phyloP scores from a whole-genome alignment of 2,888 invertebrate species.

The Seladonia tumulorum region DNA sequence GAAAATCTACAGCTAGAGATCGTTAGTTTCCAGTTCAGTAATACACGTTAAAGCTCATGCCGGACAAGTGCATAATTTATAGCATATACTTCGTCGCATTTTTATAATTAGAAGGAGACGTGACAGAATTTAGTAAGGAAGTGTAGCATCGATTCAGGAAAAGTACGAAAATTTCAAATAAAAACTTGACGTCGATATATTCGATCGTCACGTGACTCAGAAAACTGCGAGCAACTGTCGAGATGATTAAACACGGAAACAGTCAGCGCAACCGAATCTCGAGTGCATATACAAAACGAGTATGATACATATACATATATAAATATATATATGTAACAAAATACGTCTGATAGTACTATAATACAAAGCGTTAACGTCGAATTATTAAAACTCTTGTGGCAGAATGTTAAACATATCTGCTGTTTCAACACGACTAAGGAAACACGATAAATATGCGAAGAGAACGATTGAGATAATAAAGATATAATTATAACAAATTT shows the following conservation, averaged over 20 bases:
- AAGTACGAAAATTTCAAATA: conserved; percentile 16
- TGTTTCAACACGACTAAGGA: conserved; percentile 61
- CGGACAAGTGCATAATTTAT: conserved; percentile 51
- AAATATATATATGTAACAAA: conserved; percentile 38
- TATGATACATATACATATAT: conserved; percentile 40
- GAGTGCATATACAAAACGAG: conserved; percentile 55
- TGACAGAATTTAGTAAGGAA: not conserved
- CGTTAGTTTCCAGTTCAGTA: not conserved
- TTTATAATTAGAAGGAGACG: conserved; percentile 17
- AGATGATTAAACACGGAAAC: conserved; percentile 48
- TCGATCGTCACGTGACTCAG: conserved; percentile 48
- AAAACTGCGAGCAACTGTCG: conserved; percentile 70
- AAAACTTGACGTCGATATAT: conserved; percentile 14
- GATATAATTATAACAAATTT: conserved; percentile 79
- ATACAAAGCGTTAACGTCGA: conserved; percentile 62
- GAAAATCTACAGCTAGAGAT: not conserved
- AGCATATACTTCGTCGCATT: conserved; percentile 60
- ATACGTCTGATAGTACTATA: conserved; percentile 63
- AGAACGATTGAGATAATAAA: conserved; percentile 76
- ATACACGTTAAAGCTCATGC: conserved; percentile 17
- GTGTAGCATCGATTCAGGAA: conserved; percentile 8
- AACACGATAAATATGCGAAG: conserved; percentile 71
- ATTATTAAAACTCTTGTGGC: conserved; percentile 56
- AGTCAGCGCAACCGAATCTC: conserved; percentile 53
- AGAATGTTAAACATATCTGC: conserved; percentile 68